Base-by-base conservation (phyloP, 2,797 vertebrate genomes). In the Zalophus californianus region DNA sequence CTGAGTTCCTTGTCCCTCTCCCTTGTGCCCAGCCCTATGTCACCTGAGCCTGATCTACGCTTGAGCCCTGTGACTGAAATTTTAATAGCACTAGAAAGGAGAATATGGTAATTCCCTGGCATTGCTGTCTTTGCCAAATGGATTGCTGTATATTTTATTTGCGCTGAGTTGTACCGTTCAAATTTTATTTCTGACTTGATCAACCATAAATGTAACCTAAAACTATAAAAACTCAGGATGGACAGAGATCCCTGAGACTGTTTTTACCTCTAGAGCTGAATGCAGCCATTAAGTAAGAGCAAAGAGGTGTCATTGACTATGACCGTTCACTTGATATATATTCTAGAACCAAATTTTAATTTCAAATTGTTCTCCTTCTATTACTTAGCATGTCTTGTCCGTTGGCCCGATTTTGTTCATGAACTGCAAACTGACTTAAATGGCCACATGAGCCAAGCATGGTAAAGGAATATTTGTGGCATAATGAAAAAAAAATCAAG, bases 101-200 rank as follows among this genome's bases (percentile, higher is more conserved):
- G 15, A 72, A 14, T 29, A 56, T 80, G 25, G 12, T 16, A 48
- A 11, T 88, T 72, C 18, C n/a, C 0, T 62, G 41, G 11, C 83
- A 62, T 56, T 93, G 66, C 73, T 12, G 62, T 68, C 70, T 93
- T 93, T 92, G 14, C n/a, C 56, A 88, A 86, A 83, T 78, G 16
- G 32, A 78, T 92, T 64, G 35, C 80, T 44, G 5, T 92, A 21
- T 93, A 64, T 78, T 77, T 88, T 86, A 86, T 75, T 90, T 95
- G 44, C 23, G 7, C 4, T 75, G 62, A 82, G 92, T 87, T 87
- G 5, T 58, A 54, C 41, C n/a, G 38, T 94, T 78, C 13, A 38
- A 1, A 83, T 58, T 94, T 94, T 84, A 82, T 94, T 96, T 88
- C 48, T 87, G 32, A 88, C 96, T 73, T 85, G 41, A 90, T 35